These are phyloP conservation scores for Girardinus metallicus DNA, from an alignment of 2,797 vertebrate species.

Conservation along the genomic window DNA sequence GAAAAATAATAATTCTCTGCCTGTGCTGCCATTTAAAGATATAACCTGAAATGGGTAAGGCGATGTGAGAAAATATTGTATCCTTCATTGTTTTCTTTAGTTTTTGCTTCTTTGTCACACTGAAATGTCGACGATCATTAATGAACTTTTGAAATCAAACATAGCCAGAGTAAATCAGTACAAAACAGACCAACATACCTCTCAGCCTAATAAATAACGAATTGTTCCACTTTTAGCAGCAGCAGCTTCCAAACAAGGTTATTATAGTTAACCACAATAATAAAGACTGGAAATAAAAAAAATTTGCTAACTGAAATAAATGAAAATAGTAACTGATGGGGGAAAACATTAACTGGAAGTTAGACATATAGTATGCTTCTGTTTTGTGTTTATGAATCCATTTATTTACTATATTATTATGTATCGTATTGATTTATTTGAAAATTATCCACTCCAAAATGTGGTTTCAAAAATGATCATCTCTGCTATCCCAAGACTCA, in stretches of 20 bases:
- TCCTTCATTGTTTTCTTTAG: not conserved
- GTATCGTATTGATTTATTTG: no score
- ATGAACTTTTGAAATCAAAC: not conserved
- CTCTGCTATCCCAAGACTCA: no score
- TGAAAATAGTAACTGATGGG: no score
- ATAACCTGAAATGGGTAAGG: not conserved
- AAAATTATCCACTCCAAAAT: no score
- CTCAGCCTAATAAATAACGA: not conserved
- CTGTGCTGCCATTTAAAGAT: not conserved
- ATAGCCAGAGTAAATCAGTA: not conserved
- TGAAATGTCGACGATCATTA: not conserved
- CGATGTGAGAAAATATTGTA: not conserved
- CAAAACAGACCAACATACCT: not conserved
- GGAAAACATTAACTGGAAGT: no score
- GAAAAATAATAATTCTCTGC: not conserved
- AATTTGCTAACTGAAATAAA: no score
- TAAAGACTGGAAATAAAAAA: no score
- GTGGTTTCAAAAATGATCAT: no score
- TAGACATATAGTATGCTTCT: no score
- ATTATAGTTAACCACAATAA: no score
- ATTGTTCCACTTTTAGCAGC: not conserved
- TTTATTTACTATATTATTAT: no score
- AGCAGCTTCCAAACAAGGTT: not conserved
- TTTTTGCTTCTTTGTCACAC: not conserved
- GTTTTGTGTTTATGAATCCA: no score